phyloP scores from a whole-genome alignment of 2,797 vertebrate genomes.

The Lagodon rhomboides region DNA sequence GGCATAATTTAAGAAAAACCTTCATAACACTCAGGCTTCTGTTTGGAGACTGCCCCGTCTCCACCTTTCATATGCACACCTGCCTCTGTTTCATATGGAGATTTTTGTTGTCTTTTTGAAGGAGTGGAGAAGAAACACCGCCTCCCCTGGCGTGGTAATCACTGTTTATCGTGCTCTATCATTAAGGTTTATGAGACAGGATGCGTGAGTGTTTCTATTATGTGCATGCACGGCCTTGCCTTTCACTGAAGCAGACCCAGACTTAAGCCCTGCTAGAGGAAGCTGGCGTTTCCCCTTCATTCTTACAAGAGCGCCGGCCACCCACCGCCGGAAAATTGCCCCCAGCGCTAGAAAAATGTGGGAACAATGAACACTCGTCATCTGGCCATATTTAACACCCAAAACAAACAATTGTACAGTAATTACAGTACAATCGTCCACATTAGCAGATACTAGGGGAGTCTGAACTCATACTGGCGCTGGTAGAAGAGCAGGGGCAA shows the following conservation, averaged over 20 bases:
- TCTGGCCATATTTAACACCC: constrained; percentile 73
- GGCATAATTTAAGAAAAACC: constrained; percentile 62
- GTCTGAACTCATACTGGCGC: constrained; percentile 57
- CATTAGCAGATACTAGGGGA: constrained; percentile 58
- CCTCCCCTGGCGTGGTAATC: constrained; percentile 72
- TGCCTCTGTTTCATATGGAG: constrained; percentile 59
- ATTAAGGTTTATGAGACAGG: constrained; percentile 86
- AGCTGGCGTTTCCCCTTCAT: constrained; percentile 75
- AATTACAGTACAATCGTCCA: constrained; percentile 77
- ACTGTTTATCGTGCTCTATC: constrained; percentile 80
- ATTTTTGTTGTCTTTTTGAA: constrained; percentile 35
- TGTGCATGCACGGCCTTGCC: constrained; percentile 73
- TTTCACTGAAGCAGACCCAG: constrained; percentile 66
- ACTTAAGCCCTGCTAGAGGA: constrained; percentile 69
- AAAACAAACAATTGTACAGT: constrained; percentile 79
- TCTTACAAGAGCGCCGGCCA: constrained; percentile 71
- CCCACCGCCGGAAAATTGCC: constrained; percentile 78
- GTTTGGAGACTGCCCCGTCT: constrained; percentile 21
- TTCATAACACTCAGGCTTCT: constrained; percentile 31
- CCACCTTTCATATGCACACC: constrained; percentile 69
- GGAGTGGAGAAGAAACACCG: constrained; percentile 48
- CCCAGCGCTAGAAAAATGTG: constrained; percentile 61
- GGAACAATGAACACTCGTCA: constrained; percentile 79
- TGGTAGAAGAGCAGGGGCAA: constrained; percentile 4
- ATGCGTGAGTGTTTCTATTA: constrained; percentile 75